Base-by-base conservation (phyloP, 2,113 vertebrate species). In the Chaetops frenatus region DNA sequence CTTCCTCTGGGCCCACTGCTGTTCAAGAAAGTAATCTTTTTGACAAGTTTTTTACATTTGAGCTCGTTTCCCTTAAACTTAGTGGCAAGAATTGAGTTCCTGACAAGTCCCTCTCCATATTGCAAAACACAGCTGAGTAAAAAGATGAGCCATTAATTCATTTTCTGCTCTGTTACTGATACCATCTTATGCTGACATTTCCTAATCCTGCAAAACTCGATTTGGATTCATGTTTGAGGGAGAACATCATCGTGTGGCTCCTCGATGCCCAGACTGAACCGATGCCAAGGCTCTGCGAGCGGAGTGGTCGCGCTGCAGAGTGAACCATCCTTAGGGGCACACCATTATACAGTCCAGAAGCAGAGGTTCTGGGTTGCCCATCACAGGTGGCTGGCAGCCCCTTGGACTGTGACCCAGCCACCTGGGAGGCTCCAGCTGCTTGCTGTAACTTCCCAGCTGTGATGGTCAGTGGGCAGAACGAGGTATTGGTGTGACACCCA, bases 281-380 rank as follows among this genome's bases (percentile, higher is more conserved):
- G 0, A 20, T 27, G 19, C 11, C 0, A 1, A n/a, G n/a, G 66
- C 23, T 62, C 35, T 79, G n/a, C 0, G 0, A 72, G 64, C 0
- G 0, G 29, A 45, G 20, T 6, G 3, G 19, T 21, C 0, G 2
- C 20, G 13, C 29, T 11, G 7, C 15, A 14, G 12, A 9, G 12
- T 71, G 31, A 27, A 28, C 36, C 38, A 19, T 81, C 31, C 24
- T 57, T 2, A 4, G 25, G 40, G 2, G 0, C 11, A 6, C 36
- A 2, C 8, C 22, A 4, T 56, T 4, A 0, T 1, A 6, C 0
- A 2, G 11, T 18, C 51, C 36, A 47, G 66, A 69, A 65, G 42
- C 57, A 69, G 33, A 47, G 11, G 22, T 0, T 0, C 20, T 45
- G 35, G 9, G 8, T 13, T 71, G 19, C 27, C 44, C 35, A 22